phyloP scores from a whole-genome alignment of 35 echinoderm and acorn worm genomes.

The Lytechinus variegatus region DNA sequence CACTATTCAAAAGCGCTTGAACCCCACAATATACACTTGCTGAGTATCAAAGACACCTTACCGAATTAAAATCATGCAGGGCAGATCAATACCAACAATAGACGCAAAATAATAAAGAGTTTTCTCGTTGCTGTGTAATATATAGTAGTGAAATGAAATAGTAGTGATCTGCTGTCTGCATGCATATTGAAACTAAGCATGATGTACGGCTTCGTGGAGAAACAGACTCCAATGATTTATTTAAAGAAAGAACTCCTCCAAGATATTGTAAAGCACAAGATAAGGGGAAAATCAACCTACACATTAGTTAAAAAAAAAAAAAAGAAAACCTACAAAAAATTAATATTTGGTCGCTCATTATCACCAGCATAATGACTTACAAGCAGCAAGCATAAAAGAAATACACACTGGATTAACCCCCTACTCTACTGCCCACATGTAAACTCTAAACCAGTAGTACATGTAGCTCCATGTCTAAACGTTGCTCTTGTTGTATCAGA shows the following conservation, averaged over 20 bases:
- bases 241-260: too few species aligned
- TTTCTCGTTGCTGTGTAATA: not conserved
- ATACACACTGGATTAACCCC: too few species aligned
- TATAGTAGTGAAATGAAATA: not conserved
- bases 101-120: not conserved
- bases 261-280: too few species aligned
- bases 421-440: too few species aligned
- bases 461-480: too few species aligned
- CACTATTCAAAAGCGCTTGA: not conserved
- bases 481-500: too few species aligned
- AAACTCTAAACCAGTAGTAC: too few species aligned
- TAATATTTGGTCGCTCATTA: not conserved
- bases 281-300: not conserved
- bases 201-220: not conserved
- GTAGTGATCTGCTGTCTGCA: not conserved
- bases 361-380: too few species aligned
- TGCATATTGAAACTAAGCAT: not conserved
- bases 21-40: not conserved
- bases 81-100: not conserved
- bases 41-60: not conserved
- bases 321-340: not conserved
- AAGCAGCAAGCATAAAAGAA: too few species aligned
- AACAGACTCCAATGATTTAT: not conserved
- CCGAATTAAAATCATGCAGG: not conserved
- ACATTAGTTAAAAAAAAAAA: not conserved